Evolutionary conservation across 2,113 vertebrate genomes (phyloP).

Genomic region (Platysternon megacephalum): DNA sequence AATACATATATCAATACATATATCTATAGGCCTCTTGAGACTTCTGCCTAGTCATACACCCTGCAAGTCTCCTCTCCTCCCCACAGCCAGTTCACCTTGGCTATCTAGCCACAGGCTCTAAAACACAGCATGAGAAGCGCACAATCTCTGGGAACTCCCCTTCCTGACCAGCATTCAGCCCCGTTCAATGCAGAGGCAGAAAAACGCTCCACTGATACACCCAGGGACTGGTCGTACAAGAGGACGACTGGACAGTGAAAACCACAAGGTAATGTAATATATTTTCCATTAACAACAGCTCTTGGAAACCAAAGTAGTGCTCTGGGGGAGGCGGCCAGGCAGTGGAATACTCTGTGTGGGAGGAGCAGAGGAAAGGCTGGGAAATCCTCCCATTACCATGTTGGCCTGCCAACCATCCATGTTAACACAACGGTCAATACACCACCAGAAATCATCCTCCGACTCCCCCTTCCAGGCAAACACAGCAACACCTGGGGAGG

Average conservation of each 20-base stretch:
- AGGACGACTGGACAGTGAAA: not conserved
- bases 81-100: not conserved
- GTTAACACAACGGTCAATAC: conserved; percentile 96
- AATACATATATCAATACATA: not conserved
- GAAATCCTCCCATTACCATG: conserved; percentile 84
- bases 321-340: not conserved
- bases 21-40: not conserved
- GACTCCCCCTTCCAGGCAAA: conserved; percentile 99
- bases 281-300: not conserved
- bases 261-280: not conserved
- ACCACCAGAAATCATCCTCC: conserved; percentile 99
- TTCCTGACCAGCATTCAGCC: not conserved
- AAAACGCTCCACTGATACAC: not conserved
- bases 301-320: not conserved
- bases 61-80: not conserved
- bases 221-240: not conserved
- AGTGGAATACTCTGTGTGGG: not conserved
- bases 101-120: not conserved
- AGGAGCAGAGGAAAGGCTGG: conserved; percentile 18
- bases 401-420: conserved; percentile 96
- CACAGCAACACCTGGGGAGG: conserved; percentile 90
- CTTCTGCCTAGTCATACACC: not conserved
- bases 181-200: not conserved
- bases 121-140: not conserved
- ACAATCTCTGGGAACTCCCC: not conserved